Evolutionary conservation across 64 coral and sea anemone genomes (phyloP), one percentile per base, ranked within the genome.

Genomic region (Porites australiensis): DNA sequence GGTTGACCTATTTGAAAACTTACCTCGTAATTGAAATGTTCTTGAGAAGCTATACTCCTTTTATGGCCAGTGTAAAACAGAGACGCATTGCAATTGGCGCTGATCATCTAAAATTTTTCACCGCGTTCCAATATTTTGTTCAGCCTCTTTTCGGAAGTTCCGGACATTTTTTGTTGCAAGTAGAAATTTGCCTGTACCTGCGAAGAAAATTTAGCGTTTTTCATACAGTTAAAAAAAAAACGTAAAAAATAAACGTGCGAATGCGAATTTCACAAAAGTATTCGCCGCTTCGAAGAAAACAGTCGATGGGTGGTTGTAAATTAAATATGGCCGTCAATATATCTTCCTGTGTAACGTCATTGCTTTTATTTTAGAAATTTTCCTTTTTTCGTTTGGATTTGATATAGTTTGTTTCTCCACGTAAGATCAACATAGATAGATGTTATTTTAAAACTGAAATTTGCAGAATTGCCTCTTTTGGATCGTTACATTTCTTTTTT

Each of bases 271-370:
- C 13, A 78, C 50, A 22, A 11, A 22, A 22, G 22, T 46, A 19
- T 9, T 78, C n/a, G 18, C 21, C 22, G 16, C 23, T 23, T 55
- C 6, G 50, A 78, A 78, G 18, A 78, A 55, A 78, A 78, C 74
- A 1, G 14, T 53, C 14, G 14, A 9, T 55, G 22, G 44, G 70
- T 73, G 6, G 50, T 9, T 27, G 51, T 55, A 78, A 55, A 55
- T 78, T 78, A 78, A 78, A 78, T 78, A 78, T 78, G 75, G 75
- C 75, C 50, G 75, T 20, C n/a, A 37, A 37, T 37, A 37, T 37
- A 16, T 14, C 62, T 57, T 57, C 54, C 12, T 57, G 12, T 57
- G 54, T 4, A 16, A 16, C 62, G 13, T 19, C 62, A 2, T 64
- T 19, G 18, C 62, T 14, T 12, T 18, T 64, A 19, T 14, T 64